Base-by-base conservation (phyloP, 2,113 vertebrate genomes). In the Odontesthes bonariensis region DNA sequence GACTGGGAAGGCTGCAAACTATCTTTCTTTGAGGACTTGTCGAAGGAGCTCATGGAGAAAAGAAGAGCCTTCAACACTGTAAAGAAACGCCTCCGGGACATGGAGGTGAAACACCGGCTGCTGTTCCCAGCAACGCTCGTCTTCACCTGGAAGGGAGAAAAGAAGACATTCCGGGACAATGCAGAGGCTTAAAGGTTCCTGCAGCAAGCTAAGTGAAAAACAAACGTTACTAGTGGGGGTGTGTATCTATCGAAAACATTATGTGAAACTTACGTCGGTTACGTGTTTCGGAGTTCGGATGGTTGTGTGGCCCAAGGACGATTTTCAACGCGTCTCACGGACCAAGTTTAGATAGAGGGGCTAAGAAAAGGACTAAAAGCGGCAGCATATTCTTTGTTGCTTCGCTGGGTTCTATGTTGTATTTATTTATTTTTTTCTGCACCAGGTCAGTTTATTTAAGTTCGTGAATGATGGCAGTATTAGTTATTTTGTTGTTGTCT, bases 81-180 rank as follows among this genome's bases (percentile, higher is more conserved):
- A 42, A 66, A 66, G 49, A 66, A 8, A 38, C n/a, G n/a, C n/a
- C n/a, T n/a, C n/a, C 35, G 8, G 8, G 35, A 38, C 5, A 38
- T 38, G 35, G 8, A 38, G 4, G 35, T 38, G 4, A 38, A 51
- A 66, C 63, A 40, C 63, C n/a, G 35, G 10, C 32, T 53, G 49
- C 47, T 66, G 31, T 19, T 46, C 63, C 63, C 32, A 0, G 63
- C 32, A 38, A 66, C 32, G 14, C 49, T 23, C 0, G 0, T 53
- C 32, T 66, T 66, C 23, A 63, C 60, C 23, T 47, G 60, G 11
- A 47, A 63, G 17, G 42, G 42, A 63, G 44, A 62, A 17, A 63
- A 17, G 44, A 63, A 47, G 44, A 63, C 23, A 2, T 47, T 47
- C 40, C 10, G 42, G 19, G 60, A 63, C 44, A 32, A 16, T 0